phyloP scores from a whole-genome alignment of 2,888 invertebrate species.

The Dynastes maya region DNA sequence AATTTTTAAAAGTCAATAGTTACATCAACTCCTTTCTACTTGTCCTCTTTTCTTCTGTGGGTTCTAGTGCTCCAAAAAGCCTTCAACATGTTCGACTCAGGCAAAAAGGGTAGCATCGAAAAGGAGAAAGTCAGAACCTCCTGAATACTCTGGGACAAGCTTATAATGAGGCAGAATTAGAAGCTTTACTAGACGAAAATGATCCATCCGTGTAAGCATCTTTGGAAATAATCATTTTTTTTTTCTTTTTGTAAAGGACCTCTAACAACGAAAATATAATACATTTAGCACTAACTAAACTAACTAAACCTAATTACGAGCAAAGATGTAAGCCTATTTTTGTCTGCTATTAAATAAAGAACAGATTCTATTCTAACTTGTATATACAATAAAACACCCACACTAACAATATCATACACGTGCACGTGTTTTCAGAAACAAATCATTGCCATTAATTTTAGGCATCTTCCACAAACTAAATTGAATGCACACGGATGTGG shows the following conservation, averaged over 20 bases:
- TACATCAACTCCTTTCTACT: too few species aligned
- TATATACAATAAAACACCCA: too few species aligned
- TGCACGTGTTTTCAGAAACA: background rate
- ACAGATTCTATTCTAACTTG: too few species aligned
- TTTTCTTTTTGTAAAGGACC: too few species aligned
- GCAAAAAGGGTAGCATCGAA: conserved; percentile 84
- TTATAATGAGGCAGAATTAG: conserved; percentile 85
- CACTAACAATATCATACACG: too few species aligned
- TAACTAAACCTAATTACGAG: too few species aligned
- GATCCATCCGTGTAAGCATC: conserved; percentile 82
- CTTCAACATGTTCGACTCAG: conserved; percentile 89
- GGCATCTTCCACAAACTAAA: background rate
- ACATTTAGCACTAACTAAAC: too few species aligned
- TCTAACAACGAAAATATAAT: too few species aligned
- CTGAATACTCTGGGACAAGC: conserved; percentile 87
- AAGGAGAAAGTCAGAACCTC: conserved; percentile 85
- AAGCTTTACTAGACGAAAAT: conserved; percentile 83
- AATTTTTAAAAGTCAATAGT: too few species aligned
- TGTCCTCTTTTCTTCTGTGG: too few species aligned
- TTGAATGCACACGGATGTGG: background rate
- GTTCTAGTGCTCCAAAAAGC: conserved; percentile 82
- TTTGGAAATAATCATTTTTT: background rate
- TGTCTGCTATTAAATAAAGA: too few species aligned
- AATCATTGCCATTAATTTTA: background rate
- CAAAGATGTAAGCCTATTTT: too few species aligned